Evolutionary conservation across 2,888 invertebrate genomes (phyloP), one percentile per base, ranked within the genome.

Genomic region (Chorisops tibialis): DNA sequence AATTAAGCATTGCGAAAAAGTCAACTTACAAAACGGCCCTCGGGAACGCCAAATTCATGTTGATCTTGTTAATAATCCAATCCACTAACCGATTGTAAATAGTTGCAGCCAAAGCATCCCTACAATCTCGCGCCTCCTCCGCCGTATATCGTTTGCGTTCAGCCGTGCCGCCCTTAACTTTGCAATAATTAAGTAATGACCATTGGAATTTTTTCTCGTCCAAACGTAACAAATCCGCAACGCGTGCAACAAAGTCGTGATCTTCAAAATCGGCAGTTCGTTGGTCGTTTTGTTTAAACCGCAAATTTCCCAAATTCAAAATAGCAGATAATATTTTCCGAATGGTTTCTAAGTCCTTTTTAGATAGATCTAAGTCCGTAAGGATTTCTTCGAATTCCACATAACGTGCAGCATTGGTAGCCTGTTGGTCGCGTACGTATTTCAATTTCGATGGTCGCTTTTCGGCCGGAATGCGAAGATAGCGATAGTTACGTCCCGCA

Each of bases 61-160:
- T 96, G 63, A 95, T 88, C 64, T 86, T 82, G 74, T 90, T 91
- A 50, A 95, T 85, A 70, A 95, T 83, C 87, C 93, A 96, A 78
- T 95, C 94, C 66, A 95, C 88, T 35, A 96, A 75, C 67, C 95
- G 83, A 50, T 86, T 85, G 74, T 95, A 96, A 22, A 93, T 78
- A 11, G 90, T 89, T 72, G 91, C 89, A 4, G 93, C 90, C 65
- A 96, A 81, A 6, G 91, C 90, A 76, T 95, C 92, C 61, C 94
- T 82, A 0, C 91, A 88, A 74, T 90, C 88, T 63, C 87, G 81
- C 0, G 94, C 93, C 75, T 95, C 93, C 64, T 88, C 87, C 12
- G 87, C 83, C 3, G 87, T 87, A 75, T 92, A 90, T 66, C 80
- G 81, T 21, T 75, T 72, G 3, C 77, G 65, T 22, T 78, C 78